Percentiles rank a stretch among this genome's conserved stretches.
These are phyloP conservation scores for Imbricaverruca yamaguchii DNA, from an alignment of 2,888 invertebrate species.

Conservation along the genomic window DNA sequence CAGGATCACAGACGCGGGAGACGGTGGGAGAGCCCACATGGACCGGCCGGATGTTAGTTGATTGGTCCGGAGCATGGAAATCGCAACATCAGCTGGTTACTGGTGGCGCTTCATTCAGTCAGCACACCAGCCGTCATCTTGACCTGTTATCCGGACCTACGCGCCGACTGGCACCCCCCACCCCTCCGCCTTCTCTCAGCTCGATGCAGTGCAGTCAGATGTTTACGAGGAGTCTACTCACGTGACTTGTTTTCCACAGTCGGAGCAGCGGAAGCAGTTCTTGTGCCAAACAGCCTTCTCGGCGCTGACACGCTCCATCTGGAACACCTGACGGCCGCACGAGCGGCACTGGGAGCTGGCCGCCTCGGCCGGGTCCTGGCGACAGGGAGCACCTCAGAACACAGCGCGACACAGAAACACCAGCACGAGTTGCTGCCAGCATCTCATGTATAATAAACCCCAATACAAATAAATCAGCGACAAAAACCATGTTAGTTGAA, in stretches of 20 bases:
- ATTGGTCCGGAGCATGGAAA: too few species aligned
- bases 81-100: too few species aligned
- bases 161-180: background rate
- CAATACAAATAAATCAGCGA: too few species aligned
- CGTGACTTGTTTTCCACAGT: constrained; percentile 88
- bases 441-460: too few species aligned
- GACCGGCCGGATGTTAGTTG: too few species aligned
- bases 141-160: background rate
- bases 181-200: background rate
- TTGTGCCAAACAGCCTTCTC: constrained; percentile 87
- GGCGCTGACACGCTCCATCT: constrained; percentile 93
- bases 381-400: too few species aligned
- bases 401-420: background rate
- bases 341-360: constrained; percentile 30
- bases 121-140: background rate
- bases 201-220: background rate
- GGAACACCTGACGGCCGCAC: constrained; percentile 84
- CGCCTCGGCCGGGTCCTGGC: constrained; percentile 13
- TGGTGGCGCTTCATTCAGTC: too few species aligned
- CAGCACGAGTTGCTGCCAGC: too few species aligned
- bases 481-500: too few species aligned
- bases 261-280: constrained; percentile 86
- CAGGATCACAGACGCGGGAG: too few species aligned
- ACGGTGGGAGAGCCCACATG: too few species aligned
- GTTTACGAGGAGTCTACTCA: constrained; percentile 46